Conservation (phyloP, 2,797 vertebrate species). For the Chromobotia macracanthus region DNA sequence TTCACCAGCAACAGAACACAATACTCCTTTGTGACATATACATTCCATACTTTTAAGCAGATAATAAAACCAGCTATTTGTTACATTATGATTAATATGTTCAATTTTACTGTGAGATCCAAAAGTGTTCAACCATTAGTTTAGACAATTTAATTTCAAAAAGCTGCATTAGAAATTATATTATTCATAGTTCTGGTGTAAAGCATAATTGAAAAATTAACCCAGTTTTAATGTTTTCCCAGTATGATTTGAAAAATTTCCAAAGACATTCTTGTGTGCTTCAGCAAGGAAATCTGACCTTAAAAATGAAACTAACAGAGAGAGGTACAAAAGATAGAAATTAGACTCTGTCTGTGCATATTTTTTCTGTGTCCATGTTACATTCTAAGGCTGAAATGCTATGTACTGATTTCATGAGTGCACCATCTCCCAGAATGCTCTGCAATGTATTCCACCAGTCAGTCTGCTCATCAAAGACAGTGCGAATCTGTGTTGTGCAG, state of each 20-base stretch:
- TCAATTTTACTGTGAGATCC: too few relatives aligned
- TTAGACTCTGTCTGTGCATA: neutral
- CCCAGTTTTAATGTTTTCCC: neutral
- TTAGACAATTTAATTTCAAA: too few relatives aligned
- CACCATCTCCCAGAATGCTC: constrained; percentile 1
- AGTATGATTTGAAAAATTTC: neutral
- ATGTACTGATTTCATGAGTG: constrained; percentile 9
- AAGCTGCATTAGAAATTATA: too few relatives aligned
- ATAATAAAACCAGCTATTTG: too few relatives aligned
- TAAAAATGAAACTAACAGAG: neutral
- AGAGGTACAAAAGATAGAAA: neutral
- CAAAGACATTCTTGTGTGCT: neutral
- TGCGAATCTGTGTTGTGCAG: constrained; percentile 28
- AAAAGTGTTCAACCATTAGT: neutral
- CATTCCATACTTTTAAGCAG: too few relatives aligned
- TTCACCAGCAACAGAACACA: too few relatives aligned
- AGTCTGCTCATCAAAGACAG: constrained; percentile 22
- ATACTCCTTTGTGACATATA: too few relatives aligned
- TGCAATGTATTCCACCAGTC: constrained; percentile 17
- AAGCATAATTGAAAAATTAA: neutral
- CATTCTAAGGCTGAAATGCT: neutral
- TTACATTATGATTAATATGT: too few relatives aligned
- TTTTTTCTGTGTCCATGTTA: neutral
- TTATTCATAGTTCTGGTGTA: too few relatives aligned
- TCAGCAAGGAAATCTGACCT: neutral